phyloP scores from a whole-genome alignment of 2,113 vertebrate genomes.

The Heteronetta atricapilla region DNA sequence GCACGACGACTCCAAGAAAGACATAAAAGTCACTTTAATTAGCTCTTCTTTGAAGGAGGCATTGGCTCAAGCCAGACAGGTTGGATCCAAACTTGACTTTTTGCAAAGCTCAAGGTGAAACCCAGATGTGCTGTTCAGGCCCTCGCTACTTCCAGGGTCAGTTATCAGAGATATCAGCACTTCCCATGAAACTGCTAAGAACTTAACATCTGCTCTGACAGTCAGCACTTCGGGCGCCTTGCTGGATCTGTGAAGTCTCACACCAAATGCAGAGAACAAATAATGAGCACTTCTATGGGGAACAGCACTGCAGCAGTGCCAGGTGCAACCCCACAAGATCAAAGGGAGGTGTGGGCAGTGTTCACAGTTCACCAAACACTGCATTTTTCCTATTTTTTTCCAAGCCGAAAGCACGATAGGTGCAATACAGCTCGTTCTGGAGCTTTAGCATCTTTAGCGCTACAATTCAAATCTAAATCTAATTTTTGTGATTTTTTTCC shows the following conservation, averaged over 20 bases:
- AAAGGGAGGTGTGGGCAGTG: neutral
- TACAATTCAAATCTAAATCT: neutral
- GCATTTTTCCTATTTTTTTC: slow-evolving; percentile 1
- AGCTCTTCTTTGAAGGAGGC: neutral
- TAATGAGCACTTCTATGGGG: neutral
- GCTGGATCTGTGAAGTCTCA: neutral
- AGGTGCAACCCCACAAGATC: neutral
- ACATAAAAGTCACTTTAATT: slow-evolving; percentile 12
- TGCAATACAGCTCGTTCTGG: neutral
- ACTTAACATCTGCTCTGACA: neutral
- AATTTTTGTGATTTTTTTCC: neutral
- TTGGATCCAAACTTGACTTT: neutral
- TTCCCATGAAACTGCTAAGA: neutral
- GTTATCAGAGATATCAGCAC: neutral
- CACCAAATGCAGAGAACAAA: neutral
- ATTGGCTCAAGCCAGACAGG: neutral
- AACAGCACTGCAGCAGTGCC: neutral
- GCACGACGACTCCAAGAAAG: neutral
- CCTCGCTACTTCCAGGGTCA: neutral
- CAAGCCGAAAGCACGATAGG: neutral
- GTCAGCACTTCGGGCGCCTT: rapidly evolving
- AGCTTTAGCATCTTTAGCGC: neutral
- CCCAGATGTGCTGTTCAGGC: neutral
- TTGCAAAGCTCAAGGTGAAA: neutral
- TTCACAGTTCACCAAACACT: neutral